phyloP scores from a whole-genome alignment of 64 coral and sea anemone genomes.

The Astreopora myriophthalma region DNA sequence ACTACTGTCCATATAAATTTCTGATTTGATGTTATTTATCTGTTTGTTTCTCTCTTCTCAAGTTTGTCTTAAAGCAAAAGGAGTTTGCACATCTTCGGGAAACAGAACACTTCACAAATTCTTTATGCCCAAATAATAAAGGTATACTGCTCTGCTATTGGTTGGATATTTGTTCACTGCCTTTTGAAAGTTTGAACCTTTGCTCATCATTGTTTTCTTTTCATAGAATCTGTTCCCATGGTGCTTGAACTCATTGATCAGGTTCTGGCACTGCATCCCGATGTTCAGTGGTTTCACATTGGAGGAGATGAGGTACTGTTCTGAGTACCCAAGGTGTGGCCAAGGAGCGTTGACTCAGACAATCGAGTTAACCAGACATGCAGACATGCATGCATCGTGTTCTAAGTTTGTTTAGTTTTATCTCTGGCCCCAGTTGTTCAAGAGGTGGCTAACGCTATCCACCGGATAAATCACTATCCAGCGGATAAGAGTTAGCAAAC shows the following conservation, averaged over 20 bases:
- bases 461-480: too few relatives aligned
- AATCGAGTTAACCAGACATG: too few relatives aligned
- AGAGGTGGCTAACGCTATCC: too few relatives aligned
- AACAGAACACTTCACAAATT: constrained; percentile 42
- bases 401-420: too few relatives aligned
- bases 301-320: constrained; percentile 1
- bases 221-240: constrained; percentile 3
- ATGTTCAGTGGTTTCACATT: constrained; percentile 5
- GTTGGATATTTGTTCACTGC: too few relatives aligned
- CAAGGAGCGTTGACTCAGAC: too few relatives aligned
- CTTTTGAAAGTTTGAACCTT: too few relatives aligned
- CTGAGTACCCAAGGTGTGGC: constrained; percentile 53
- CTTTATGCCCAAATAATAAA: constrained; percentile 35
- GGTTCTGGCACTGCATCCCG: constrained; percentile 7
- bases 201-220: background rate
- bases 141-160: too few relatives aligned
- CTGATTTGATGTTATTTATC: background rate
- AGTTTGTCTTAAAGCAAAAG: constrained; percentile 67
- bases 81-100: constrained; percentile 55
- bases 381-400: too few relatives aligned
- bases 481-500: too few relatives aligned
- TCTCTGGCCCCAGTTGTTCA: too few relatives aligned
- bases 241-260: constrained; percentile 4
- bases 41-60: background rate
- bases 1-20: too few relatives aligned